Conservation (phyloP, 2,797 vertebrate genomes). For the Erethizon dorsatum region DNA sequence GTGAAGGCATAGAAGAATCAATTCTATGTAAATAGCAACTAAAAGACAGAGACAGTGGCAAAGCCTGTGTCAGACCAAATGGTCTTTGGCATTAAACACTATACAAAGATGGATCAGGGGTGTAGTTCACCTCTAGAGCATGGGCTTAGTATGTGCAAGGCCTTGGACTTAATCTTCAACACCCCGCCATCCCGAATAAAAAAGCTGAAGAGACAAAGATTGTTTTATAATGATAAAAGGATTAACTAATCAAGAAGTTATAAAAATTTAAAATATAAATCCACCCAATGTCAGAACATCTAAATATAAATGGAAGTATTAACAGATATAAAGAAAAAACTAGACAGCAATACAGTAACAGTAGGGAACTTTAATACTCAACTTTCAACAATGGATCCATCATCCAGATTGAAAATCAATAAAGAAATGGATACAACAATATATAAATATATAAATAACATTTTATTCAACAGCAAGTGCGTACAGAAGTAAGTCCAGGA, state of each 20-base stretch:
- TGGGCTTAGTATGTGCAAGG: not conserved
- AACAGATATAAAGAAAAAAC: not conserved
- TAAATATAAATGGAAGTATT: not conserved
- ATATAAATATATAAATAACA: not conserved
- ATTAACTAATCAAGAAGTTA: not conserved
- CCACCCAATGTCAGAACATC: not conserved
- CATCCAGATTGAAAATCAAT: not conserved
- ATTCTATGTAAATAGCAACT: not conserved
- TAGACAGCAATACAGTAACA: not conserved
- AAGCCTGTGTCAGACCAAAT: not conserved
- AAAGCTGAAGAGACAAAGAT: not conserved
- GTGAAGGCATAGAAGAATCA: not conserved
- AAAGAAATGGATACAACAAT: not conserved
- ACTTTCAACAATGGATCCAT: not conserved
- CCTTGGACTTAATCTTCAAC: not conserved
- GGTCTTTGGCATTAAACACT: not conserved
- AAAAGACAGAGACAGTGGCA: not conserved
- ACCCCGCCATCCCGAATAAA: too few relatives aligned
- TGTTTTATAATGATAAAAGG: not conserved
- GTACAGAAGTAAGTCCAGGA: not conserved
- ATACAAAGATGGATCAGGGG: not conserved
- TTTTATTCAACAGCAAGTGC: not conserved
- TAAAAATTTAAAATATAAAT: not conserved
- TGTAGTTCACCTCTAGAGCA: not conserved
- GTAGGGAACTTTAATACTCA: not conserved